phyloP scores from a whole-genome alignment of 2,888 invertebrate genomes.

The Pheosia tremula region DNA sequence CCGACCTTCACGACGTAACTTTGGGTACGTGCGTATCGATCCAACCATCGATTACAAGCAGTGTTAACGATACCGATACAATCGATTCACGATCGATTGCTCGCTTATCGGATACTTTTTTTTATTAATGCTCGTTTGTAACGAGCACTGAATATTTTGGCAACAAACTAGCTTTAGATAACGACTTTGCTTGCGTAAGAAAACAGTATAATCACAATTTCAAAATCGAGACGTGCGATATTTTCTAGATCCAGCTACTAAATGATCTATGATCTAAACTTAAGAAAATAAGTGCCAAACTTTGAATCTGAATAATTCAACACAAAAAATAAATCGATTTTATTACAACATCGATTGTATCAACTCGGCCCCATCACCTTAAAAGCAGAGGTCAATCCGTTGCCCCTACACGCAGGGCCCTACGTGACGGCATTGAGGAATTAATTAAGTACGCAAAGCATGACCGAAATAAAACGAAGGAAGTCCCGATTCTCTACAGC shows the following conservation, averaged over 20 bases:
- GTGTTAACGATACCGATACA: slow-evolving; percentile 44
- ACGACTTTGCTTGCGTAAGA: background rate
- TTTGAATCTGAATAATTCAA: too few species aligned
- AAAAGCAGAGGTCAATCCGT: slow-evolving; percentile 42
- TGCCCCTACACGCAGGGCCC: slow-evolving; percentile 51
- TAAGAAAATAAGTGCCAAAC: too few species aligned
- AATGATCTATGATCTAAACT: too few species aligned
- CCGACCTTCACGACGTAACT: slow-evolving; percentile 29
- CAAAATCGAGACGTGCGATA: too few species aligned
- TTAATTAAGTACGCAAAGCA: slow-evolving; percentile 61
- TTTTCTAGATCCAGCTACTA: too few species aligned
- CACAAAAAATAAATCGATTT: too few species aligned
- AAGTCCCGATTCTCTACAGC: slow-evolving; percentile 43
- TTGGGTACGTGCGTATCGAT: slow-evolving; percentile 58
- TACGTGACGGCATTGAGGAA: slow-evolving; percentile 70
- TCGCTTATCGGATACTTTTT: slow-evolving; percentile 12
- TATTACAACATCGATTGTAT: too few species aligned
- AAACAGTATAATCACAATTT: too few species aligned
- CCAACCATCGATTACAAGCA: slow-evolving; percentile 41
- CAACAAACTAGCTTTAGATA: background rate
- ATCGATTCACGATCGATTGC: slow-evolving; percentile 23
- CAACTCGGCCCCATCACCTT: too few species aligned
- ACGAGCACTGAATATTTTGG: slow-evolving; percentile 12
- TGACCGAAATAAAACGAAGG: slow-evolving; percentile 47
- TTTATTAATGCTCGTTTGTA: slow-evolving; percentile 9